Evolutionary conservation across 1,140 invertebrate genomes (phyloP), one percentile per base, ranked within the genome.

Genomic region (Calephelis virginiensis): DNA sequence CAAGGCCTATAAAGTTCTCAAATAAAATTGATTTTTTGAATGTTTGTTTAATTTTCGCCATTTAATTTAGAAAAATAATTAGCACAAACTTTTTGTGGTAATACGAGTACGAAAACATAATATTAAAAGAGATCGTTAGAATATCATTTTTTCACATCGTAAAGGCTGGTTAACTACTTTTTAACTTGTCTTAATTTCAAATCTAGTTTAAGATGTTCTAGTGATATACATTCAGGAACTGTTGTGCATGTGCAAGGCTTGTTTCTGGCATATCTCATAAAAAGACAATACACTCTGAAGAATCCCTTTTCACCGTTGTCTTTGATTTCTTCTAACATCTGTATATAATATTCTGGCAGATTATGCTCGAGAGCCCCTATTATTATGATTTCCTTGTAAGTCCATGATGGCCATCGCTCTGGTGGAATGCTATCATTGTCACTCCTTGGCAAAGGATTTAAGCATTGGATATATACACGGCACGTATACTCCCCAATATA

Each of bases 341-440:
- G 17, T 28, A 88, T 80, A 48, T 90, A 90, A 65, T 85, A 80
- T 38, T 73, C 65, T 2, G 86, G 86, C 11, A 89, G 50, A 0
- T 74, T 61, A 53, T 89, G 82, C 67, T 88, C 81, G n/a, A 67
- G 72, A 0, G 86, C 86, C 7, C 88, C 88, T 0, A 74, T 66
- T 60, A 90, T 77, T 50, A 90, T 74, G 8, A 89, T 66, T 64
- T 83, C 65, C 66, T 81, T 86, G 14, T 86, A 85, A n/a, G 78
- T 71, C 73, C 77, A 80, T 0, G 88, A 89, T 7, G 88, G 86
- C 82, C 81, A 78, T 10, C 63, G 68, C 40, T 88, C 86, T 1
- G 77, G 60, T 8, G 88, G 88, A 64, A 90, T 80, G 1, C 53
- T 47, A 28, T 90, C 88, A 8, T 83, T 84, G 46, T 90, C 86